Conservation (phyloP, 2,113 vertebrate species). For the Embiotoca jacksoni region DNA sequence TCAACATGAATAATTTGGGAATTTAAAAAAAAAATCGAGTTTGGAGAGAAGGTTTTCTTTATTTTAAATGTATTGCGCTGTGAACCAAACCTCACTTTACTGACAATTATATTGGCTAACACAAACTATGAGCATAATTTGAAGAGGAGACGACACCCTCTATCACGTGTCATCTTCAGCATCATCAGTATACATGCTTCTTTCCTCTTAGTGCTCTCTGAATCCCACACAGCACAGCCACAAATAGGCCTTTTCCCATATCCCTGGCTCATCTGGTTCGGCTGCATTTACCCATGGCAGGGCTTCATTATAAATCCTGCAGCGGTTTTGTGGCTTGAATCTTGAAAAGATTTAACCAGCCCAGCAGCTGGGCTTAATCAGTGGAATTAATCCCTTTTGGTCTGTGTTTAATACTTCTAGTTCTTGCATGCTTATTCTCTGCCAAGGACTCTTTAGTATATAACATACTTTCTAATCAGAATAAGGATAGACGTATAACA, state of each 20-base stretch:
- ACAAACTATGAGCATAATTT: conserved; percentile 4
- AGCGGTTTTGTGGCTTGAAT: conserved; percentile 52
- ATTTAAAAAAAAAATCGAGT: background rate
- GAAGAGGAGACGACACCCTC: background rate
- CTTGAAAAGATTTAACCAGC: conserved; percentile 34
- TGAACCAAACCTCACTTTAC: background rate
- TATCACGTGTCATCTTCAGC: conserved; percentile 2
- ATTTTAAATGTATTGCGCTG: too few relatives aligned
- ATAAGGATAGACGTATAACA: background rate
- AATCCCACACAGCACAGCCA: conserved; percentile 26
- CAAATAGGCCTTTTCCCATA: conserved; percentile 33
- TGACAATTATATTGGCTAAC: background rate
- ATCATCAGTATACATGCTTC: background rate
- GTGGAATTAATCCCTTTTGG: conserved; percentile 35
- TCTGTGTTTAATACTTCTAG: conserved; percentile 18
- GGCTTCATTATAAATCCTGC: conserved; percentile 48
- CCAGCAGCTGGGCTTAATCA: conserved; percentile 49
- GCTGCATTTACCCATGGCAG: conserved; percentile 35
- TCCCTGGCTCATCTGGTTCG: conserved; percentile 24
- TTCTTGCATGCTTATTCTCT: background rate
- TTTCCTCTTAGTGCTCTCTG: conserved; percentile 31
- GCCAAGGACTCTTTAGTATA: background rate
- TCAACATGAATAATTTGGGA: conserved; percentile 30
- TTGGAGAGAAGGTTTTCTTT: background rate
- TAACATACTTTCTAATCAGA: conserved; percentile 2